Evolutionary conservation across 2,113 vertebrate genomes (phyloP), one percentile per base, ranked within the genome.

Genomic region (Hyperoodon ampullatus): DNA sequence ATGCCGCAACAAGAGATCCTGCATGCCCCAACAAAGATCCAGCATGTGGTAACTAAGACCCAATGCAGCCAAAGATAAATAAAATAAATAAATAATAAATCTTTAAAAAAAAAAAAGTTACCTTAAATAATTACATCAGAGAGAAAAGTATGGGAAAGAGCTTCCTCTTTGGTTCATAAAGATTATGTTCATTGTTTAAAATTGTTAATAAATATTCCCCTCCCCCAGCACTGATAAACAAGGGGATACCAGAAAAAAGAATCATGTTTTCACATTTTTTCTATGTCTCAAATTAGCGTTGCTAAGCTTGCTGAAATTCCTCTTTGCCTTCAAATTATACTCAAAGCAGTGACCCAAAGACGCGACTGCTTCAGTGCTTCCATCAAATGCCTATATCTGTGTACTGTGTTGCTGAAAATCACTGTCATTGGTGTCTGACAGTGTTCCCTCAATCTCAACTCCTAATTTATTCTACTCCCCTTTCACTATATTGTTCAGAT

Each of bases 361-460:
- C 74, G 5, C 13, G 26, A 53, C 30, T 39, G n/a, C 15, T 39
- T 86, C 21, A 71, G 0, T 35, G 39, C 9, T 72, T 18, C 33
- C 15, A 66, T 2, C 28, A 74, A 71, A 87, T n/a, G 72, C 2
- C 15, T 47, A 1, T 12, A 28, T 3, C 14, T 72, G 10, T 28
- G 44, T 61, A 26, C 8, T 71, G 5, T 66, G n/a, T 39, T 83
- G 13, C 35, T 82, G 14, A 70, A 86, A 66, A 68, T 77, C 26
- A 19, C n/a, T 60, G 53, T n/a, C 44, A 24, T 19, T 55, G 44
- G 55, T 60, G 90, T 89, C 30, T 94, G 8, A 10, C 21, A 50
- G 1, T 15, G 0, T 13, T 1, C 1, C 1, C 10, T 82, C 30
- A 10, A 26, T 70, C 35, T 82, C 24, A 19, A 28, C 5, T 3